Percentiles rank a stretch among this genome's conserved stretches.
phyloP scores from a whole-genome alignment of 2,888 invertebrate species.

The Leptura quadrifasciata region DNA sequence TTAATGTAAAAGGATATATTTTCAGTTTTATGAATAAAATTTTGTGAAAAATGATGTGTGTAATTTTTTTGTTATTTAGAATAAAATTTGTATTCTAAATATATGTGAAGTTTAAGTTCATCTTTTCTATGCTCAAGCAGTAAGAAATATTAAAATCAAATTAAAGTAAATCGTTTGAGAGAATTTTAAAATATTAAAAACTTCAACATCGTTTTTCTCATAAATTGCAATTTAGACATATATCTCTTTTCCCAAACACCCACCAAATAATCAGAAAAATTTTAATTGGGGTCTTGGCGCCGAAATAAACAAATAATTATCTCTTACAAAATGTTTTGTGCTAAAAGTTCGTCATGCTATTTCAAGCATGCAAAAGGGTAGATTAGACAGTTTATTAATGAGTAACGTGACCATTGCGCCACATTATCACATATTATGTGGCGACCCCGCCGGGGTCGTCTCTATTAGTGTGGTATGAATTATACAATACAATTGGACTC shows the following conservation, averaged over 20 bases:
- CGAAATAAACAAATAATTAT: slow-evolving; percentile 22
- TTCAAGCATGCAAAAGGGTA: slow-evolving; percentile 49
- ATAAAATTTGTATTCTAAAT: no score
- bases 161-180: background rate
- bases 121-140: background rate
- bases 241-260: slow-evolving; percentile 17
- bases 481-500: slow-evolving; percentile 27
- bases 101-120: background rate
- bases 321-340: slow-evolving; percentile 20
- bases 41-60: background rate
- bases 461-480: slow-evolving; percentile 29
- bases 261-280: slow-evolving; percentile 14
- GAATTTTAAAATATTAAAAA: background rate
- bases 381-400: slow-evolving; percentile 48
- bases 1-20: no score
- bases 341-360: slow-evolving; percentile 29
- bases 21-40: background rate
- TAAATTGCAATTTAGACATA: slow-evolving; percentile 4
- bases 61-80: no score
- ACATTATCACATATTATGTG: slow-evolving; percentile 55
- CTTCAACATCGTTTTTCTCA: slow-evolving; percentile 14
- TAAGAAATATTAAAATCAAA: background rate
- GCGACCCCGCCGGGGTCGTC: slow-evolving; percentile 25
- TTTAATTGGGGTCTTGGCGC: slow-evolving; percentile 7
- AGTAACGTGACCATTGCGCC: slow-evolving; percentile 53